Evolutionary conservation across 2,113 vertebrate genomes (phyloP).

Genomic region (Otocyon megalotis): DNA sequence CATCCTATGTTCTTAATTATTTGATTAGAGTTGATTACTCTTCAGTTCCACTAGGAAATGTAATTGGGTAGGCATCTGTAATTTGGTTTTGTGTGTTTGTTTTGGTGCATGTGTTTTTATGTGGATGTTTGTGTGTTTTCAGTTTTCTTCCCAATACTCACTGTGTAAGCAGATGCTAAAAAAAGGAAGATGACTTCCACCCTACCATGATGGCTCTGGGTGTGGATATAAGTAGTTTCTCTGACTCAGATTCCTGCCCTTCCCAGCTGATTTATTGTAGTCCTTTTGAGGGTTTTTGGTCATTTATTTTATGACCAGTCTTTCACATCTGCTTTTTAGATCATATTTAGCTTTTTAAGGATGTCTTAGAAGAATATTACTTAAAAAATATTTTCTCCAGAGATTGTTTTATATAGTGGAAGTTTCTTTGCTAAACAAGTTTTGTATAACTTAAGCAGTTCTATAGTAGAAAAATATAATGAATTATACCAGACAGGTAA

Average conservation of each 20-base stretch:
- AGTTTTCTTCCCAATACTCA: constrained; percentile 43
- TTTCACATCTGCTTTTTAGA: constrained; percentile 42
- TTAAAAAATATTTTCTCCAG: constrained; percentile 49
- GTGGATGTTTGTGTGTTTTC: constrained; percentile 51
- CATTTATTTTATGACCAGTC: constrained; percentile 38
- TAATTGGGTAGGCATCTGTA: constrained; percentile 62
- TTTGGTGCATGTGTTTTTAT: constrained; percentile 69
- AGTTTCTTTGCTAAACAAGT: constrained; percentile 44
- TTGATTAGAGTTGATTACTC: constrained; percentile 64
- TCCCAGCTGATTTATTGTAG: constrained; percentile 30
- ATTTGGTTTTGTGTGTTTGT: constrained; percentile 65
- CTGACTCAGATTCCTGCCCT: not conserved
- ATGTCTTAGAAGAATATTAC: constrained; percentile 26
- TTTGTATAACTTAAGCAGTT: constrained; percentile 65
- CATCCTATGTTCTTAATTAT: constrained; percentile 54
- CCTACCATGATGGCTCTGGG: not conserved
- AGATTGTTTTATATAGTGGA: constrained; percentile 7
- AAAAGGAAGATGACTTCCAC: constrained; percentile 38
- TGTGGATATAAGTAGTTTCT: not conserved
- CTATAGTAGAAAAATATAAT: constrained; percentile 65
- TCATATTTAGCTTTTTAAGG: constrained; percentile 59
- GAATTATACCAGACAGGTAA: constrained; percentile 50
- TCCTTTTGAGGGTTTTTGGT: not conserved
- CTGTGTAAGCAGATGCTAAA: constrained; percentile 33
- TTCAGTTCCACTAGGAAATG: constrained; percentile 46